These are phyloP conservation scores for Galagoides demidoff DNA, from an alignment of 2,797 vertebrate species.

Conservation along the genomic window DNA sequence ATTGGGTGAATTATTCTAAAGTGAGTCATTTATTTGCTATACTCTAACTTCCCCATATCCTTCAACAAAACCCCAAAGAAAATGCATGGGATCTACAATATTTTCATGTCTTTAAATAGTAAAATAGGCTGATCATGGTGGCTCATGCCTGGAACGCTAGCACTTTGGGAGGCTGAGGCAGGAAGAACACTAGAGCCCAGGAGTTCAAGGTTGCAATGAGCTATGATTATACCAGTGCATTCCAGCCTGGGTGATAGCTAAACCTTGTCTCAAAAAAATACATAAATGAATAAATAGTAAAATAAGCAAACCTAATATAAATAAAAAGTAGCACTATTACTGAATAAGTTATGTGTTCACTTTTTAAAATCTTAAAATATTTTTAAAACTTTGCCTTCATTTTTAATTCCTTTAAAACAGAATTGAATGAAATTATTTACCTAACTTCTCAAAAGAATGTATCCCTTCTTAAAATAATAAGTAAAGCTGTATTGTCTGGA, in stretches of 20 bases:
- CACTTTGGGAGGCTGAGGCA: background rate
- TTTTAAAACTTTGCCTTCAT: background rate
- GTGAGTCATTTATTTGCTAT: background rate
- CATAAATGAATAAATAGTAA: background rate
- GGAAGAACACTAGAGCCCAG: background rate
- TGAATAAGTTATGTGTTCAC: background rate
- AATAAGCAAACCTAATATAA: slow-evolving; percentile 4
- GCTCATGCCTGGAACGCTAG: background rate
- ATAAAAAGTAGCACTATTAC: background rate
- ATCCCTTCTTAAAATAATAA: slow-evolving; percentile 27
- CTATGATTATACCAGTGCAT: background rate
- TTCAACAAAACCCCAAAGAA: background rate
- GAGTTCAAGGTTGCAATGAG: background rate
- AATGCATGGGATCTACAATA: background rate
- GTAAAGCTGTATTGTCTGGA: slow-evolving; percentile 4
- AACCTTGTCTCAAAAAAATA: background rate
- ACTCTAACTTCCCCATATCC: background rate
- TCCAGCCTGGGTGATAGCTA: background rate
- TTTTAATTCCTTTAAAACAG: slow-evolving; percentile 18
- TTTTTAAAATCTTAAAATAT: background rate
- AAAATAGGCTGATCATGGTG: background rate
- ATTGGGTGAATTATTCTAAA: background rate
- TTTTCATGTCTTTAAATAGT: background rate
- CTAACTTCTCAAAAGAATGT: background rate
- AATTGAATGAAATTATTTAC: background rate